Percentiles rank a stretch among this genome's conserved stretches.
phyloP scores from a whole-genome alignment of 2,888 invertebrate genomes.

The Tinea pellionella region DNA sequence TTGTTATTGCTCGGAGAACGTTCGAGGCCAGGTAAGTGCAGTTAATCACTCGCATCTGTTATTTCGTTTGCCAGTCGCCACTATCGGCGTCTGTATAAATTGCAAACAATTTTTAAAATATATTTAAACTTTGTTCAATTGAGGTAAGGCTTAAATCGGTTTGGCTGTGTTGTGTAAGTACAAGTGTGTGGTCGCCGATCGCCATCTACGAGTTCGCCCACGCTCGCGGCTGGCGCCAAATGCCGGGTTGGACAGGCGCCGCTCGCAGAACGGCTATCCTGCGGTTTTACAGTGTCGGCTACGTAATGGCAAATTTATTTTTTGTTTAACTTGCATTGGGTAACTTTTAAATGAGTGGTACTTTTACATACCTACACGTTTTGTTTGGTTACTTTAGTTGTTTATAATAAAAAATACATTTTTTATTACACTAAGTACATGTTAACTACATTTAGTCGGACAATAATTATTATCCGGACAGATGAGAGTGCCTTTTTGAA shows the following conservation, averaged over 20 bases:
- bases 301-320: constrained; percentile 12
- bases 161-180: background rate
- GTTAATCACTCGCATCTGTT: constrained; percentile 13
- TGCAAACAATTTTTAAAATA: background rate
- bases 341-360: background rate
- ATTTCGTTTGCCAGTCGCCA: constrained; percentile 10
- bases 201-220: constrained; percentile 9
- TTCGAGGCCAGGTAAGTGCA: constrained; percentile 14
- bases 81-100: background rate
- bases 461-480: constrained; percentile 21
- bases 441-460: too few relatives aligned
- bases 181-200: background rate
- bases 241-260: constrained; percentile 9
- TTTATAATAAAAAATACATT: background rate
- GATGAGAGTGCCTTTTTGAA: constrained; percentile 52
- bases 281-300: constrained; percentile 9
- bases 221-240: constrained; percentile 11
- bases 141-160: background rate
- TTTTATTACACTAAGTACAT: too few relatives aligned
- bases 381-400: background rate
- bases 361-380: background rate
- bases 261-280: constrained; percentile 7
- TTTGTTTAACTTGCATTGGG: background rate
- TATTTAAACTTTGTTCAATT: background rate
- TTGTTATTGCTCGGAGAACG: constrained; percentile 10